Evolutionary conservation across 1,140 invertebrate species (phyloP).

Genomic region (Euwallacea fornicatus): DNA sequence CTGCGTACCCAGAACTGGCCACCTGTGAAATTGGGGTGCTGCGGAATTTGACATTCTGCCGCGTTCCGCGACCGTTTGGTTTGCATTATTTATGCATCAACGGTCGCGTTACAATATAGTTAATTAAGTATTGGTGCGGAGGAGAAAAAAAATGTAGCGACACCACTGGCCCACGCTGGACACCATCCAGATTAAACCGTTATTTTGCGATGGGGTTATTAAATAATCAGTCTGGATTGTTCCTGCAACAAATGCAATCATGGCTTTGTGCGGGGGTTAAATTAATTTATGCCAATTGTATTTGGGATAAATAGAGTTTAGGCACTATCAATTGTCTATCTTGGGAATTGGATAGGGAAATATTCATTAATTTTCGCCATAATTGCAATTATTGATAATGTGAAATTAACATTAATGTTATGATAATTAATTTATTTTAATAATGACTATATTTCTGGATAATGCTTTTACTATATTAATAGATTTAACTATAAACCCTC

Average conservation of each 20-base stretch:
- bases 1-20: slow-evolving; percentile 33
- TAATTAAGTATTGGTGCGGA: slow-evolving; percentile 31
- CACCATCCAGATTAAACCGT: slow-evolving; percentile 22
- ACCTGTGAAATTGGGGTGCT: slow-evolving; percentile 34
- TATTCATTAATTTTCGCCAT: neutral
- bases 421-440: too few relatives aligned
- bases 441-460: too few relatives aligned
- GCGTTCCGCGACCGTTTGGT: slow-evolving; percentile 15
- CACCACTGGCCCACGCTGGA: neutral
- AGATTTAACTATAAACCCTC: too few relatives aligned
- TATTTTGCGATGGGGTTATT: slow-evolving; percentile 31
- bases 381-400: neutral
- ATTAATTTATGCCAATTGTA: slow-evolving; percentile 6
- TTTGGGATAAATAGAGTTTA: slow-evolving; percentile 16
- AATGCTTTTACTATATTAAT: too few relatives aligned
- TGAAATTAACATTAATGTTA: too few relatives aligned
- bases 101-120: slow-evolving; percentile 36
- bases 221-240: slow-evolving; percentile 28
- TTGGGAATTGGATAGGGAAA: neutral
- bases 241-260: slow-evolving; percentile 26
- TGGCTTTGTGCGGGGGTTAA: slow-evolving; percentile 16
- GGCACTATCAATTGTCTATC: neutral
- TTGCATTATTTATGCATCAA: slow-evolving; percentile 35
- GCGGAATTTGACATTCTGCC: slow-evolving; percentile 36
- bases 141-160: neutral